Evolutionary conservation across 2,797 vertebrate genomes (phyloP).

Genomic region (Oryzias dopingdopingensis): DNA sequence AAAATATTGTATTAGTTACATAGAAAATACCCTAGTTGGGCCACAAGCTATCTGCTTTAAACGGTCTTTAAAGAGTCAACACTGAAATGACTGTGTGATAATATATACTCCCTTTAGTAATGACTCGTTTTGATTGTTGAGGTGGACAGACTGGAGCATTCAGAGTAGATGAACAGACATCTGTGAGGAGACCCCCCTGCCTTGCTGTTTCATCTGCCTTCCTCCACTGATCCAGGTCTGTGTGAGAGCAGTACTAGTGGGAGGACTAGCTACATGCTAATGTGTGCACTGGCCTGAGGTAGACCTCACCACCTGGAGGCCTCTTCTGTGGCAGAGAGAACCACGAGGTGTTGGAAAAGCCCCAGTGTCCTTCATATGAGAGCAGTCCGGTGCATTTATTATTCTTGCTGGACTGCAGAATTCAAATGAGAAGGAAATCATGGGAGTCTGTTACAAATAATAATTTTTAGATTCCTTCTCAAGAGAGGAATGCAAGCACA

Average conservation of each 20-base stretch:
- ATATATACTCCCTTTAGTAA: slow-evolving; percentile 22
- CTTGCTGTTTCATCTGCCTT: slow-evolving; percentile 54
- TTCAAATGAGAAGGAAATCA: slow-evolving; percentile 15
- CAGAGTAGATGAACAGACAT: slow-evolving; percentile 38
- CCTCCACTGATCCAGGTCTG: slow-evolving; percentile 39
- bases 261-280: slow-evolving; percentile 48
- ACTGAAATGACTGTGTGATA: background rate
- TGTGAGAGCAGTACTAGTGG: slow-evolving; percentile 19
- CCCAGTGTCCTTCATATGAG: slow-evolving; percentile 25
- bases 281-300: slow-evolving; percentile 23
- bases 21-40: too few species aligned
- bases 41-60: too few species aligned
- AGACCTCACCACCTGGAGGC: slow-evolving; percentile 49
- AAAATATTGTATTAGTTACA: too few species aligned
- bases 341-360: slow-evolving; percentile 20
- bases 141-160: slow-evolving; percentile 26
- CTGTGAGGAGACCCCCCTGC: slow-evolving; percentile 46
- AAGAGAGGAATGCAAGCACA: too few species aligned
- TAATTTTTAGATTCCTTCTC: too few species aligned
- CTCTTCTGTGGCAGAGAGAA: slow-evolving; percentile 30
- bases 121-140: slow-evolving; percentile 29
- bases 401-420: too few species aligned
- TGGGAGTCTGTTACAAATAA: slow-evolving; percentile 56
- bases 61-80: too few species aligned
- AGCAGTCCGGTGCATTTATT: slow-evolving; percentile 15